Base-by-base conservation (phyloP, 2,113 vertebrate species). In the Notothenia rossii region DNA sequence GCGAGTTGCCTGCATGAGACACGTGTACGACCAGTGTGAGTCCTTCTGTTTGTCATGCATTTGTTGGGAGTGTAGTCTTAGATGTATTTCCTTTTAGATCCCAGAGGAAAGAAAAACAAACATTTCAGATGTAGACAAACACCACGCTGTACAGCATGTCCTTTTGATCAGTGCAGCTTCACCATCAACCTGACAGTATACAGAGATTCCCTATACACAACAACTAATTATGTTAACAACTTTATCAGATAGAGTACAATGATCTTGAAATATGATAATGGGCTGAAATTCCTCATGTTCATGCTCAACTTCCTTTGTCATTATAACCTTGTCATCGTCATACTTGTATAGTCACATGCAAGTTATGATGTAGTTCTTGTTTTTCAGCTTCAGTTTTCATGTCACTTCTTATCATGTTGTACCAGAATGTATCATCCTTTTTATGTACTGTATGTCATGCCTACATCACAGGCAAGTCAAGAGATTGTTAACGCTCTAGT, bases 1-100 rank as follows among this genome's bases (percentile, higher is more conserved):
- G 85, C 20, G 49, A 73, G 84, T 81, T 64, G 82, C 29, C 87
- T 89, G 79, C 86, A 88, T 89, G 79, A 86, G 84, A 77, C 78
- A 22, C 66, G 81, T 65, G 49, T 66, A 64, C 84, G 54, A 83
- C 10, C 86, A 74, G 86, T 89, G 84, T 87, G 84, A 63, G 58
- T 81, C 82, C 82, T 76, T 71, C 58, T 55, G 65, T 79, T 82
- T 77, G 59, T 73, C 64, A 46, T 54, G 49, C 69, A 50, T 87
- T 91, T 81, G 60, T 49, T 89, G 40, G 49, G 45, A 72, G 56
- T 69, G 55, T 80, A 56, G 56, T 81, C 88, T 76, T 25, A 60
- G 71, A 88, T 84, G 79, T 82, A 86, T 64, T 88, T 86, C 83
- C 68, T 83, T 74, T 77, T 61, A 62, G 80, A 88, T 84, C 83